A percentile compares a stretch with the other conserved stretches of the same genome.
These are phyloP conservation scores for Merodon equestris DNA, from an alignment of 2,888 invertebrate genomes.

Conservation along the genomic window DNA sequence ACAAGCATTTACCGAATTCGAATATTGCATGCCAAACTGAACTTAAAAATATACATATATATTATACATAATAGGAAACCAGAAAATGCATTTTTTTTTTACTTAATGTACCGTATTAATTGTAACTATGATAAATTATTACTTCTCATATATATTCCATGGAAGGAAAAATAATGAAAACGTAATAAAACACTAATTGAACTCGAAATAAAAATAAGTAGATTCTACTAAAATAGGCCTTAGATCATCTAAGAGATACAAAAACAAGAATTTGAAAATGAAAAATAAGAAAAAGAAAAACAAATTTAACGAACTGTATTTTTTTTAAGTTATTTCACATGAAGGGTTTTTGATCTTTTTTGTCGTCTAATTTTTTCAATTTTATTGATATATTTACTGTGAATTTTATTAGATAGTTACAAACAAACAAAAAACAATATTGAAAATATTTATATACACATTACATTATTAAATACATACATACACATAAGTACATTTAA, in stretches of 20 bases:
- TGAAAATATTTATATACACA: constrained; percentile 52
- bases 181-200: constrained; percentile 56
- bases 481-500: constrained; percentile 27
- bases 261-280: constrained; percentile 26
- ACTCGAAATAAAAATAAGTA: constrained; percentile 44
- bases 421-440: constrained; percentile 54
- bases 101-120: constrained; percentile 63
- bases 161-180: constrained; percentile 25
- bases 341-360: constrained; percentile 69
- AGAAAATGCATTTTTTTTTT: constrained; percentile 31
- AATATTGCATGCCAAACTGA: constrained; percentile 59
- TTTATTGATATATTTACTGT: constrained; percentile 59
- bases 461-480: constrained; percentile 47
- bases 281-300: constrained; percentile 57
- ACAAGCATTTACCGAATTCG: constrained; percentile 23
- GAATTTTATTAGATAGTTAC: constrained; percentile 67
- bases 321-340: constrained; percentile 53
- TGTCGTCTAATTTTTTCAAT: constrained; percentile 43
- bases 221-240: constrained; percentile 68
- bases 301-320: constrained; percentile 28
- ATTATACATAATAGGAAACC: constrained; percentile 20
- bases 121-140: constrained; percentile 54
- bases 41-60: constrained; percentile 45
- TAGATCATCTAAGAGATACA: constrained; percentile 65
- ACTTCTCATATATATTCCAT: constrained; percentile 47